Base-by-base conservation (phyloP, 1,140 invertebrate genomes). In the Caerostris extrusa region DNA sequence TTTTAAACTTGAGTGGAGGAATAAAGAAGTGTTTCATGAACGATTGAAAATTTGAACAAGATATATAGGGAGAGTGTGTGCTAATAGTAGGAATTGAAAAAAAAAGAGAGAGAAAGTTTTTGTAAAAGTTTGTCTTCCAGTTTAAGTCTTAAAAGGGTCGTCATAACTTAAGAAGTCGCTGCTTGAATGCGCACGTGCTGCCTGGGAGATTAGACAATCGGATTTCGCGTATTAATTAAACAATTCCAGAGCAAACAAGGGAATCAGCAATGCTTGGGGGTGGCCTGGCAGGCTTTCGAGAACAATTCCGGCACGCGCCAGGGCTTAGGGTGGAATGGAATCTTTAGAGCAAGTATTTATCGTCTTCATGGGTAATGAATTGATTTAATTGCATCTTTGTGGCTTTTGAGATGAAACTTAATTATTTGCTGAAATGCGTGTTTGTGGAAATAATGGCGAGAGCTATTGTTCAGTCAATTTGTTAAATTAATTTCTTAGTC, bases 121-220 rank as follows among this genome's bases (percentile, higher is more conserved):
- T n/a, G n/a, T n/a, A n/a, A n/a, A n/a, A n/a, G n/a, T n/a, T n/a
- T n/a, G n/a, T n/a, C n/a, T n/a, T n/a, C n/a, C n/a, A n/a, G n/a
- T n/a, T n/a, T n/a, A n/a, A n/a, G n/a, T n/a, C n/a, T n/a, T n/a
- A n/a, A n/a, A 64, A 14, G 61, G 14, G 61, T n/a, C 5, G 12
- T 64, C 17, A n/a, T 2, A 12, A n/a, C 61, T n/a, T 12, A n/a
- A 64, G n/a, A n/a, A 14, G 2, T 19, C 10, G 34, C 34, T 77
- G 69, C 69, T 53, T 77, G 69, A 77, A 34, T 77, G 69, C 69
- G 50, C 4, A 77, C 34, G 69, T 77, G 69, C 69, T 77, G 69
- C 69, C 50, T 12, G 34, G 10, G 69, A 5, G 69, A 50, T 77
- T 34, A 12, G 50, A 53, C 10, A 77, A 34, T 77, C 34, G 69